phyloP scores from a whole-genome alignment of 2,113 vertebrate species.

The crab-eating macaque (Macaca fascicularis) region DNA sequence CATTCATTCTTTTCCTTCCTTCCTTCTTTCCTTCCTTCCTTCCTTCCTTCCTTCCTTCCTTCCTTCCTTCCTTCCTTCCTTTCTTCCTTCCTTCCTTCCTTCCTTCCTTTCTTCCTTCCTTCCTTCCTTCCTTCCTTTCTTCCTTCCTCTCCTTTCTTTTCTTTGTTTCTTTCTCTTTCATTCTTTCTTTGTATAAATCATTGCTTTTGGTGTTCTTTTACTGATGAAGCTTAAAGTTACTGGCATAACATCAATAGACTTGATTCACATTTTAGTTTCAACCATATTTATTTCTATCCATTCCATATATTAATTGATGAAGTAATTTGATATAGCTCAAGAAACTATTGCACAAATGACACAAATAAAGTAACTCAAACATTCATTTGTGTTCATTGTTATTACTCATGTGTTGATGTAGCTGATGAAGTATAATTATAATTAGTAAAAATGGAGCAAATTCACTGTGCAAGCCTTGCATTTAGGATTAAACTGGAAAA shows the following conservation, averaged over 20 bases:
- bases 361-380: neutral
- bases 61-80: neutral
- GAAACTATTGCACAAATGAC: neutral
- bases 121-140: neutral
- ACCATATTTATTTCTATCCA: neutral
- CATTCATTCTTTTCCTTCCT: neutral
- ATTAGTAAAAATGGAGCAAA: neutral
- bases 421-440: neutral
- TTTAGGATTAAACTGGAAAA: neutral
- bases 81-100: neutral
- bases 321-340: neutral
- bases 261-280: neutral
- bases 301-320: neutral
- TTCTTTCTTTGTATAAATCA: neutral
- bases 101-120: too few relatives aligned
- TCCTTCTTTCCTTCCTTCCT: rapidly evolving
- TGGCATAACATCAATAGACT: neutral
- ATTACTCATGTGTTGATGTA: neutral
- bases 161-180: neutral
- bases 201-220: neutral
- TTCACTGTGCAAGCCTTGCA: neutral
- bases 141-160: neutral
- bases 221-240: neutral
- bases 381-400: neutral
- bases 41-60: neutral